Evolutionary conservation across 2,113 vertebrate genomes (phyloP), one percentile per base, ranked within the genome.

Genomic region (Anoplopoma fimbria): DNA sequence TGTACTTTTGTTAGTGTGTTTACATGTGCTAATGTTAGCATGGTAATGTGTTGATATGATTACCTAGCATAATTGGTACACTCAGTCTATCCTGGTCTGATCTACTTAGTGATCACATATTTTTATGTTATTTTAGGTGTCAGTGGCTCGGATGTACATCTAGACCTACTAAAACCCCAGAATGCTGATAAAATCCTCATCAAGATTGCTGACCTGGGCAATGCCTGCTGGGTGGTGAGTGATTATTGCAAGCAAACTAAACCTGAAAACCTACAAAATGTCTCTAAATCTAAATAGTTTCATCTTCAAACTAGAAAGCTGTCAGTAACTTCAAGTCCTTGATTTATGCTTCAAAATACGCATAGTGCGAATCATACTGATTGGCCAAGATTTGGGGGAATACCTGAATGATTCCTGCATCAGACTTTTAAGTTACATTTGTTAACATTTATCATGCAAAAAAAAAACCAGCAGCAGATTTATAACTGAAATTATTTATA

Each of bases 211-310:
- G 97, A 97, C 83, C 92, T 97, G 63, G 97, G 97, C 61, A 97
- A 97, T 7, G 96, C 96, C 89, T 97, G 96, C 90, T 97, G 96
- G 98, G 97, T 99, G 96, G 98, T 99, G 94, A 97, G 97, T 96
- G 40, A 38, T 53, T 7, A 19, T 47, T 60, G 13, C n/a, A 31
- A 13, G 23, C 6, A 49, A 70, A 76, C 15, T 29, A 53, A 36
- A 45, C 33, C 15, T 8, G 5, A 42, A 63, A 51, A 74, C 47
- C 33, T 51, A 34, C 10, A 47, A 36, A 45, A 76, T 55, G n/a
- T n/a, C n/a, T n/a, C n/a, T 0, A n/a, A 6, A 17, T 3, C 25
- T 0, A n/a, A n/a, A 34, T 10, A 47, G 38, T 19, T 63, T 49
- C 6, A 76, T 53, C 25, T 40, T 65, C 0, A 10, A 40, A 62